These are phyloP conservation scores for Itoplectis maculator DNA, from an alignment of 2,888 invertebrate genomes.

Conservation along the genomic window DNA sequence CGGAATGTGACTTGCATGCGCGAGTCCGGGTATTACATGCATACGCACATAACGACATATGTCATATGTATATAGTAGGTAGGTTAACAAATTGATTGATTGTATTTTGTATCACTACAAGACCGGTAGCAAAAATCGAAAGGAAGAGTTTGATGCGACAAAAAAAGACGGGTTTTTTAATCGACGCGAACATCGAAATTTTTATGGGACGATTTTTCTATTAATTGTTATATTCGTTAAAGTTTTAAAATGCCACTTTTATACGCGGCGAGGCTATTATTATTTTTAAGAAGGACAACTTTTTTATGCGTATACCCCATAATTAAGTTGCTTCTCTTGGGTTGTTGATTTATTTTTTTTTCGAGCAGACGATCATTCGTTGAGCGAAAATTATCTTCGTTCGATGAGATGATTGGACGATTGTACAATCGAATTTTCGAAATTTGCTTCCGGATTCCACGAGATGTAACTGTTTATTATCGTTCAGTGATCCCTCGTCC, in stretches of 20 bases:
- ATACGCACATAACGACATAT: conserved; percentile 83
- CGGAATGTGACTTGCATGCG: conserved; percentile 72
- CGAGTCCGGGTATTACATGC: conserved; percentile 78
- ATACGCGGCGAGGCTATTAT: neutral
- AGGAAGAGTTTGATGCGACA: conserved; percentile 48
- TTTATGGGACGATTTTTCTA: conserved; percentile 37
- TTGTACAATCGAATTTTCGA: conserved; percentile 71
- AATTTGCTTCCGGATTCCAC: conserved; percentile 76
- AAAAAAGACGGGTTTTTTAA: conserved; percentile 32
- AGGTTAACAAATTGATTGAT: conserved; percentile 84
- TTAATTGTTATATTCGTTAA: conserved; percentile 64
- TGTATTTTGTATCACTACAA: conserved; percentile 82
- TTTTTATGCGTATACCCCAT: conserved; percentile 13
- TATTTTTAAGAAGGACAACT: conserved; percentile 29
- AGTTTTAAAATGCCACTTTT: conserved; percentile 24
- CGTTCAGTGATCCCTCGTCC: conserved; percentile 48
- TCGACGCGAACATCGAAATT: conserved; percentile 56
- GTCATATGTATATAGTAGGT: conserved; percentile 84
- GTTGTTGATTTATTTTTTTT: conserved; percentile 20
- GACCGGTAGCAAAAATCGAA: conserved; percentile 78
- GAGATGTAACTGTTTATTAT: conserved; percentile 65
- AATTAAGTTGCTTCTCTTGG: conserved; percentile 23
- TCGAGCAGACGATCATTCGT: neutral
- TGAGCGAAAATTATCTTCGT: conserved; percentile 14
- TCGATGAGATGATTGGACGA: conserved; percentile 9